phyloP scores from a whole-genome alignment of 2,113 vertebrate species.

The Gobiocypris rarus region DNA sequence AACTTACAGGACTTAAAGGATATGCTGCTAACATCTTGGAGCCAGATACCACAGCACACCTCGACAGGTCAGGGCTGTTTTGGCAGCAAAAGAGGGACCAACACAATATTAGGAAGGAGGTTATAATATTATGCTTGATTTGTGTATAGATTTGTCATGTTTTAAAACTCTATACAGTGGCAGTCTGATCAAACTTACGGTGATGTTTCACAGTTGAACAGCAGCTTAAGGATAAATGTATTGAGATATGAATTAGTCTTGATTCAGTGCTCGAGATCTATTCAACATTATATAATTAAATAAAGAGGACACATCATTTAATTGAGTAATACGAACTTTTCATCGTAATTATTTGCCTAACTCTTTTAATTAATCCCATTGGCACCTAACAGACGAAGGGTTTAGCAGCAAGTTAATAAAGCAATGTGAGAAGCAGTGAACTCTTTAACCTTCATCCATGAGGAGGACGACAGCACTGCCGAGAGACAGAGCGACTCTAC shows the following conservation, averaged over 20 bases:
- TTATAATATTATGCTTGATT: too few species aligned
- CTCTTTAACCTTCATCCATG: conserved; percentile 74
- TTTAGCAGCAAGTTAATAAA: conserved; percentile 38
- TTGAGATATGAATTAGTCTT: conserved; percentile 26
- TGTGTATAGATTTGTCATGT: background rate
- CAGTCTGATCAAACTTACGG: background rate
- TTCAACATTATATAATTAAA: conserved; percentile 3
- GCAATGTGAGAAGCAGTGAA: conserved; percentile 68
- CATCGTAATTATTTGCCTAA: conserved; percentile 22
- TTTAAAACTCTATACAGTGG: background rate
- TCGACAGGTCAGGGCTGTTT: too few species aligned
- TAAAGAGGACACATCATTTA: conserved; percentile 11
- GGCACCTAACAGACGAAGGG: conserved; percentile 25
- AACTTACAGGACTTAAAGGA: too few species aligned
- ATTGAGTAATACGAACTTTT: conserved; percentile 28
- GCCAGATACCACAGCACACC: too few species aligned
- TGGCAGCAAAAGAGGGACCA: too few species aligned
- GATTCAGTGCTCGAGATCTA: background rate
- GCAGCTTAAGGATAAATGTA: background rate
- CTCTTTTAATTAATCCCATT: conserved; percentile 15
- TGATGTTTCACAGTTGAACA: background rate
- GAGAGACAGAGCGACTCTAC: too few species aligned
- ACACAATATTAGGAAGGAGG: too few species aligned
- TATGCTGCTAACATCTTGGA: too few species aligned
- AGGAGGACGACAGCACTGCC: background rate